A percentile compares a stretch with the other conserved stretches of the same genome.
Conservation (phyloP, 2,797 vertebrate genomes). For the Adrianichthys oophorus region DNA sequence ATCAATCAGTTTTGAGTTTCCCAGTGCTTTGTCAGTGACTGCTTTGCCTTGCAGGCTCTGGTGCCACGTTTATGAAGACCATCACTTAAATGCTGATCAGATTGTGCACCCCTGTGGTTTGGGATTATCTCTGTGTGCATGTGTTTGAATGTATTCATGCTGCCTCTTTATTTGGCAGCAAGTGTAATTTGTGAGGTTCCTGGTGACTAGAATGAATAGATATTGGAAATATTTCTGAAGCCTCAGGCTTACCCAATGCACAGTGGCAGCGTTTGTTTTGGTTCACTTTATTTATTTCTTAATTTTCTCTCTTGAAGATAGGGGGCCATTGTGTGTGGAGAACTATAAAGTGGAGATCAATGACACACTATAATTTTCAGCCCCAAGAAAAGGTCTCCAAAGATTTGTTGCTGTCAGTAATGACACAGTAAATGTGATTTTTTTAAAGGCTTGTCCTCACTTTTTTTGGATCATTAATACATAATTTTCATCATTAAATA, state of each 20-base stretch:
- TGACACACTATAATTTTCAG: constrained; percentile 57
- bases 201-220: constrained; percentile 47
- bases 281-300: constrained; percentile 41
- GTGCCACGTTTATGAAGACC: constrained; percentile 49
- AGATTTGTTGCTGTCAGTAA: constrained; percentile 37
- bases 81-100: constrained; percentile 64
- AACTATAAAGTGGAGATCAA: constrained; percentile 71
- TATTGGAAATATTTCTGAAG: constrained; percentile 42
- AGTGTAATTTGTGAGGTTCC: constrained; percentile 55
- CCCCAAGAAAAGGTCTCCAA: constrained; percentile 44
- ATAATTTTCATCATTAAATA: too few relatives aligned
- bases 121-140: constrained; percentile 32
- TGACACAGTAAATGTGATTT: constrained; percentile 24
- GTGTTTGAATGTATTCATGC: constrained; percentile 47
- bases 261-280: constrained; percentile 55
- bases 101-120: constrained; percentile 34
- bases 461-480: too few relatives aligned
- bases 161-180: constrained; percentile 33
- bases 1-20: not conserved
- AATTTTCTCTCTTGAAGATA: constrained; percentile 41
- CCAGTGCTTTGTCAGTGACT: not conserved
- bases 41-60: constrained; percentile 8
- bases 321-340: constrained; percentile 50
- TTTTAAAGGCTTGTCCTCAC: not conserved
- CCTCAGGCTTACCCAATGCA: constrained; percentile 52